Base-by-base conservation (phyloP, 2,888 invertebrate genomes). In the Apodemia duryi region DNA sequence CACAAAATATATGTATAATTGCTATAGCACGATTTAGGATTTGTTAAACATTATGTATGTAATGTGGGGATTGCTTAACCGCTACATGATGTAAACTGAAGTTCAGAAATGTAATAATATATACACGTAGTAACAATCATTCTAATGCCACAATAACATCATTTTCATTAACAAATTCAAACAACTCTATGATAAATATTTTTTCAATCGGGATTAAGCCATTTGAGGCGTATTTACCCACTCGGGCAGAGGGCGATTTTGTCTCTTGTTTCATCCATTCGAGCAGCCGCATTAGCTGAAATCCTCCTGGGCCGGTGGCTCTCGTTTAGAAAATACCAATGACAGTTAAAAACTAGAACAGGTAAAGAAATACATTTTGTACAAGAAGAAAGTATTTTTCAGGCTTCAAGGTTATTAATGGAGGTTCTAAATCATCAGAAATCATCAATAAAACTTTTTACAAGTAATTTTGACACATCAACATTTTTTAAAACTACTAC, bases 311-410 rank as follows among this genome's bases (percentile, higher is more conserved):
- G 65, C 69, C 69, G 63, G 43, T 54, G 63, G 63, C 64, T 52
- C 68, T 38, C 32, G 28, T 29, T 69, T 68, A 70, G 75, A 75
- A 80, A 79, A 72, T 76, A 6, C 2, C 49, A 49, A n/a, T 2
- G 49, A 49, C n/a, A 49, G 6, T 49, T n/a, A n/a, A 49, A 13
- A 49, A 49, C 49, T 49, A 49, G 46, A 46, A 46, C 13, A 46
- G 46, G 2, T 13, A 43, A 1, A 41, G 41, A 9, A 41, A 10
- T 1, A 10, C 10, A 41, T 41, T 9, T 41, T 41, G 1, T 10
- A 10, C 10, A 41, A 41, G 7, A 4, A 41, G 6, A 41, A 41
- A 10, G 10, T 38, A 6, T 6, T 38, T 38, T 38, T 38, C 6
- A 38, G 38, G 6, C 38, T 21, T 21, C 21, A 21, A 21, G 21